Base-by-base conservation (phyloP, 2,113 vertebrate species). In the Dromiciops gliroides region DNA sequence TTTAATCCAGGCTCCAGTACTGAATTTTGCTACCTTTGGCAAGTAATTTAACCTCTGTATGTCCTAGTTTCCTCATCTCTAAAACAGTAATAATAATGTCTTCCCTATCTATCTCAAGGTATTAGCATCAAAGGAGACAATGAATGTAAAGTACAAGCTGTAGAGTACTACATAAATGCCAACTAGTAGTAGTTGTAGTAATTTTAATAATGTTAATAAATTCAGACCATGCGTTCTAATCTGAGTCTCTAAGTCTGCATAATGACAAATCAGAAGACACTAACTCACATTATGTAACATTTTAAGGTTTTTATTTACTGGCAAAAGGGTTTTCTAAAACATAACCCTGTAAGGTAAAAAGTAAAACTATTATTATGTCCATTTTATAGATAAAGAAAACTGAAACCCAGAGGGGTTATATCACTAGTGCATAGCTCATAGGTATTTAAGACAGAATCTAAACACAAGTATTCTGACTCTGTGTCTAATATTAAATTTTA, bases 91-190 rank as follows among this genome's bases (percentile, higher is more conserved):
- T 44, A 14, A 22, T 44, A 83, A 44, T 23, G 22, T 44, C 37
- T 83, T 83, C 31, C 56, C 56, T 37, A 67, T 10, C 28, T 67
- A 8, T 50, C 6, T 2, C 0, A 89, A 67, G 60, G 12, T 51
- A 92, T 92, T 94, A 90, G 92, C 93, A 75, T 51, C 60, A 67
- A 51, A 31, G 50, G 75, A 48, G 28, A 26, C 28, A 12, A 44
- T 83, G 14, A 83, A 83, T 44, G 11, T 44, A 22, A 44, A 44
- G 67, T 83, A 44, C 19, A 22, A 56, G 53, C 10, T 8, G 28
- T 28, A 56, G 53, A 28, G 25, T 56, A 28, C 26, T 31, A 56
- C 26, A 56, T 56, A 56, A 44, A 44, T 83, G 19, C 16, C 67
- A 83, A 22, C 37, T 0, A 37, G 0, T 56, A 23, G 47, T 25